Conservation (phyloP, 2,797 vertebrate species). For the Psittacula echo region DNA sequence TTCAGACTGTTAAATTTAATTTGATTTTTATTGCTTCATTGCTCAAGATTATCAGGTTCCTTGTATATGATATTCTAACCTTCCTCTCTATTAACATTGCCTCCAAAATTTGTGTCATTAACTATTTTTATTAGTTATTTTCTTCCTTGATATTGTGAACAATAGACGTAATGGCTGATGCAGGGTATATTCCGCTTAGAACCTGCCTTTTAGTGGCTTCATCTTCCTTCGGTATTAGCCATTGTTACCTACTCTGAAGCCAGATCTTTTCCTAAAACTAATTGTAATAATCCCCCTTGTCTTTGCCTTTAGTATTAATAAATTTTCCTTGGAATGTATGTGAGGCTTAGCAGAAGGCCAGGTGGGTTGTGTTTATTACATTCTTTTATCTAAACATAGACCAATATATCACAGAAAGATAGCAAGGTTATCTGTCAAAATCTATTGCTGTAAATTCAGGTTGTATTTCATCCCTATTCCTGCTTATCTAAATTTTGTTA, state of each 20-base stretch:
- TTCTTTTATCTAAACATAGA: not conserved
- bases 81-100: not conserved
- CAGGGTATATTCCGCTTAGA: not conserved
- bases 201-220: not conserved
- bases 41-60: not conserved
- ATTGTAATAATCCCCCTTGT: not conserved
- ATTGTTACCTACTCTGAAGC: not conserved
- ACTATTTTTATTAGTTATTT: not conserved
- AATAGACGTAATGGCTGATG: not conserved
- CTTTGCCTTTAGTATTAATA: not conserved
- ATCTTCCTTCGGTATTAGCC: not conserved
- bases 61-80: not conserved
- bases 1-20: not conserved
- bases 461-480: not conserved
- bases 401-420: not conserved
- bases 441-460: not conserved
- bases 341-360: not conserved
- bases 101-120: not conserved
- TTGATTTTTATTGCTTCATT: slow-evolving; percentile 29
- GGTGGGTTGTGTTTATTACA: not conserved
- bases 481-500: not conserved
- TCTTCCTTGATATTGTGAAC: not conserved
- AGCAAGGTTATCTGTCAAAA: not conserved
- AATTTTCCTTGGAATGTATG: not conserved
- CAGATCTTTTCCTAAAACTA: not conserved